These are phyloP conservation scores for Porites australiensis DNA, from an alignment of 64 coral and sea anemone species.

Conservation along the genomic window DNA sequence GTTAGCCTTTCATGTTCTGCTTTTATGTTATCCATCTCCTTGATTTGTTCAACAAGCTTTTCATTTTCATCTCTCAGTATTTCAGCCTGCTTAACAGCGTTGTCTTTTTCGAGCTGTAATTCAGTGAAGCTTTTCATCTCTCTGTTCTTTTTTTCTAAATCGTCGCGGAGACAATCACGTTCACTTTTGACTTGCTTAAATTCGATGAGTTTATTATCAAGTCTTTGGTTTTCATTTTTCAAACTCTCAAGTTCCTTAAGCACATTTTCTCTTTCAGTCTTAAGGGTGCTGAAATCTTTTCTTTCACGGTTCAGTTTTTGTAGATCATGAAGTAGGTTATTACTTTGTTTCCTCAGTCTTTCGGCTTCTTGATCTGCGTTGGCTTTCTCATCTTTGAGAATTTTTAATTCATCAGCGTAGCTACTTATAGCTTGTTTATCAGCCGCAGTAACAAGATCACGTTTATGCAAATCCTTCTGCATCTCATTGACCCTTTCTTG, in stretches of 20 bases:
- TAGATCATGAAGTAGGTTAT: constrained; percentile 26
- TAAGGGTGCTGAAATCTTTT: neutral
- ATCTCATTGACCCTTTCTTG: constrained; percentile 14
- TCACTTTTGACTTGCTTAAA: constrained; percentile 26
- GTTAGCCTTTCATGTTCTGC: neutral
- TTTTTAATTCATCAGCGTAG: constrained; percentile 14
- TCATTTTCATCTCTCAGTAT: neutral
- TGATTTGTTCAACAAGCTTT: neutral
- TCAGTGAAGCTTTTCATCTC: neutral
- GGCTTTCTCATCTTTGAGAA: constrained; percentile 28
- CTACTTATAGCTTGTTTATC: constrained; percentile 5
- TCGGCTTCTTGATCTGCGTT: neutral
- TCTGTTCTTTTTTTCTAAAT: neutral
- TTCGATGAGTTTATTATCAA: neutral
- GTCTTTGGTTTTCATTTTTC: neutral
- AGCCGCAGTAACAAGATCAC: constrained; percentile 6
- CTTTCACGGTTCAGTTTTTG: constrained; percentile 16
- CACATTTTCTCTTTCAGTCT: neutral
- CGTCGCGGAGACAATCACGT: neutral
- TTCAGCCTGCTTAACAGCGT: neutral
- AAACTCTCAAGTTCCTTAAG: neutral
- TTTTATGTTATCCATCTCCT: neutral
- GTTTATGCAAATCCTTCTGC: neutral
- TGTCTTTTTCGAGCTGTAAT: neutral
- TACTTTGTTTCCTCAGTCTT: constrained; percentile 25